Conservation (phyloP, 2,797 vertebrate species). For the Aphelocoma californica region DNA sequence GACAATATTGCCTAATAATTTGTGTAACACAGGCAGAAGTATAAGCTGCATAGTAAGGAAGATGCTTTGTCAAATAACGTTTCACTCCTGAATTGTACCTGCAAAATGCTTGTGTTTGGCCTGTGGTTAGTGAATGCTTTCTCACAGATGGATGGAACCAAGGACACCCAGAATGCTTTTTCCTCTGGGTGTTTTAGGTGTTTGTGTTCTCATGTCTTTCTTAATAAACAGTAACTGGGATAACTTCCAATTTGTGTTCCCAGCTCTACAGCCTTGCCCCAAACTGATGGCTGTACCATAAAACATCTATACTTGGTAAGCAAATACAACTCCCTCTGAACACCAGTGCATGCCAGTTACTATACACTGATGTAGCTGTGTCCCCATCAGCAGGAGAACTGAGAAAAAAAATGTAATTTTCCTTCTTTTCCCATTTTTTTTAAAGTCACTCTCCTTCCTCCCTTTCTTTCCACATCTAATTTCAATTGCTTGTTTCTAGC, state of each 20-base stretch:
- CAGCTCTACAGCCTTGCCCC: neutral
- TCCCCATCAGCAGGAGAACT: neutral
- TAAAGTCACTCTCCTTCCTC: neutral
- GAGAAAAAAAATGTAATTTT: neutral
- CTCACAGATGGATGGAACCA: neutral
- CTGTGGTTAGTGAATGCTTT: neutral
- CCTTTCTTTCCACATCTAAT: neutral
- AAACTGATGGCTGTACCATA: neutral
- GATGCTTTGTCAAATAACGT: neutral
- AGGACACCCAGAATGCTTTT: neutral
- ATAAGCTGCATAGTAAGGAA: neutral
- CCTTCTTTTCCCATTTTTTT: neutral
- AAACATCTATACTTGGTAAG: neutral
- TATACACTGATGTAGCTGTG: neutral
- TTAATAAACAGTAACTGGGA: neutral
- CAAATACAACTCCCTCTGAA: neutral
- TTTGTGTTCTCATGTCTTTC: neutral
- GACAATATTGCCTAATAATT: slow-evolving; percentile 10
- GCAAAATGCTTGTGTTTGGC: neutral
- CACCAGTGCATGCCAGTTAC: neutral
- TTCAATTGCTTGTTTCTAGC: neutral
- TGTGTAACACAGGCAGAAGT: neutral
- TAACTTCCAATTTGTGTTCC: neutral
- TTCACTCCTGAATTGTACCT: neutral
- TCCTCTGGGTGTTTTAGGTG: neutral